These are phyloP conservation scores for Prochilodus magdalenae DNA, from an alignment of 2,113 vertebrate genomes.

Conservation along the genomic window DNA sequence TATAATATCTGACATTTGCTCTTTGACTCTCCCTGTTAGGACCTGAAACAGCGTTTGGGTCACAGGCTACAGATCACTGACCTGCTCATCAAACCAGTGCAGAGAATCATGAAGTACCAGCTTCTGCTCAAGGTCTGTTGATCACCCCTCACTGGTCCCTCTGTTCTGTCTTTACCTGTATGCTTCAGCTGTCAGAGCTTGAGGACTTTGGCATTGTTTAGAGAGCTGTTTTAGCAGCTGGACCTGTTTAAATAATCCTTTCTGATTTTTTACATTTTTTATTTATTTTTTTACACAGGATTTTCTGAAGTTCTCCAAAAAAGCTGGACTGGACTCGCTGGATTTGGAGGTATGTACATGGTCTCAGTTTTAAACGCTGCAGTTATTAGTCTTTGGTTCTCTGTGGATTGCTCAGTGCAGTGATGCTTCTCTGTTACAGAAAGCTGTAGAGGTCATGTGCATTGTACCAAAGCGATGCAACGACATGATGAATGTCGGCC, in stretches of 20 bases:
- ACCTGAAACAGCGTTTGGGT: slow-evolving; percentile 92
- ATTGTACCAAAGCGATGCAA: slow-evolving; percentile 97
- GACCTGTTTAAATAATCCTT: slow-evolving; percentile 9
- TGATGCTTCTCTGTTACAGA: slow-evolving; percentile 76
- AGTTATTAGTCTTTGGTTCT: not conserved
- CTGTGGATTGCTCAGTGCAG: not conserved
- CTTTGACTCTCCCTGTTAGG: slow-evolving; percentile 73
- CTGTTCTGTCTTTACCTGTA: not conserved
- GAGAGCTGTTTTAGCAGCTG: not conserved
- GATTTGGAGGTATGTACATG: slow-evolving; percentile 88
- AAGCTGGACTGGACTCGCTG: slow-evolving; percentile 87
- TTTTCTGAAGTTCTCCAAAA: slow-evolving; percentile 96
- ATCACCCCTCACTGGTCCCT: not conserved
- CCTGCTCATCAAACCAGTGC: slow-evolving; percentile 94
- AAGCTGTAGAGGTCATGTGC: slow-evolving; percentile 97
- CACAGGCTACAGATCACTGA: slow-evolving; percentile 93
- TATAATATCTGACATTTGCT: too few relatives aligned
- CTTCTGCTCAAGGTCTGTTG: slow-evolving; percentile 91
- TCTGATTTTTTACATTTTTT: too few relatives aligned
- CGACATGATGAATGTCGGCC: slow-evolving; percentile 98
- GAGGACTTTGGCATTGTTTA: not conserved
- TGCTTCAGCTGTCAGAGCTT: not conserved
- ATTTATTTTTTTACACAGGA: too few relatives aligned
- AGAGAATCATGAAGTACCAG: slow-evolving; percentile 98
- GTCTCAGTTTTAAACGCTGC: not conserved